phyloP scores from a whole-genome alignment of 2,888 invertebrate species.

The Callyntrura sp. region DNA sequence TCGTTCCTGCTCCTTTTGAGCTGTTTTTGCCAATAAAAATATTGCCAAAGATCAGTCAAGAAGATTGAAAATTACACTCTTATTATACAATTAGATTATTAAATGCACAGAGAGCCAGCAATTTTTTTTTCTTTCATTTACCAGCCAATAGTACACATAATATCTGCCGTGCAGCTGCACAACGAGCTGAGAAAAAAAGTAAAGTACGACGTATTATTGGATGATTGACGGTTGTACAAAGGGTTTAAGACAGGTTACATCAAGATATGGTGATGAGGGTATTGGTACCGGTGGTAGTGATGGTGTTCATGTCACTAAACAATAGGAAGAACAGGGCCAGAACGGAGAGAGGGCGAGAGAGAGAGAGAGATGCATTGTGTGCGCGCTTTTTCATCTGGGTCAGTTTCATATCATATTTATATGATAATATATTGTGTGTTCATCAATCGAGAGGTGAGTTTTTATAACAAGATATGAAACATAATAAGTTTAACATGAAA shows the following conservation, averaged over 20 bases:
- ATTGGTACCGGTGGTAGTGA: slow-evolving; percentile 47
- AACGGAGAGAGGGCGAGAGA: background rate
- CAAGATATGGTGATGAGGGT: slow-evolving; percentile 67
- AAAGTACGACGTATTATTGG: slow-evolving; percentile 52
- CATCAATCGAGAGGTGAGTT: slow-evolving; percentile 29
- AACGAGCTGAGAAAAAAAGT: slow-evolving; percentile 25
- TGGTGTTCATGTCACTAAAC: slow-evolving; percentile 23
- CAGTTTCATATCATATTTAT: slow-evolving; percentile 47
- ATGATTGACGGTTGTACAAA: slow-evolving; percentile 72
- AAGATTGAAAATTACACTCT: slow-evolving; percentile 69
- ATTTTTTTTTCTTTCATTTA: slow-evolving; percentile 9
- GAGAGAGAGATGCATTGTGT: slow-evolving; percentile 18
- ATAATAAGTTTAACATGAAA: slow-evolving; percentile 42
- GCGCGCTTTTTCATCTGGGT: slow-evolving; percentile 46
- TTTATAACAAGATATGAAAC: slow-evolving; percentile 46
- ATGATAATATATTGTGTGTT: slow-evolving; percentile 43
- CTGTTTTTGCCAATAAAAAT: slow-evolving; percentile 59
- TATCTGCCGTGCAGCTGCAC: background rate
- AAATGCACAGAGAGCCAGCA: slow-evolving; percentile 24
- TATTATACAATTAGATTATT: slow-evolving; percentile 69
- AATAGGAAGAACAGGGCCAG: slow-evolving; percentile 25
- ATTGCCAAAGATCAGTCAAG: slow-evolving; percentile 65
- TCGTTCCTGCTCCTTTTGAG: background rate
- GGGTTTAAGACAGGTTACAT: slow-evolving; percentile 62
- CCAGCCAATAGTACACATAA: slow-evolving; percentile 7